These are phyloP conservation scores for Nanger granti DNA, from an alignment of 2,113 vertebrate species.

Conservation along the genomic window DNA sequence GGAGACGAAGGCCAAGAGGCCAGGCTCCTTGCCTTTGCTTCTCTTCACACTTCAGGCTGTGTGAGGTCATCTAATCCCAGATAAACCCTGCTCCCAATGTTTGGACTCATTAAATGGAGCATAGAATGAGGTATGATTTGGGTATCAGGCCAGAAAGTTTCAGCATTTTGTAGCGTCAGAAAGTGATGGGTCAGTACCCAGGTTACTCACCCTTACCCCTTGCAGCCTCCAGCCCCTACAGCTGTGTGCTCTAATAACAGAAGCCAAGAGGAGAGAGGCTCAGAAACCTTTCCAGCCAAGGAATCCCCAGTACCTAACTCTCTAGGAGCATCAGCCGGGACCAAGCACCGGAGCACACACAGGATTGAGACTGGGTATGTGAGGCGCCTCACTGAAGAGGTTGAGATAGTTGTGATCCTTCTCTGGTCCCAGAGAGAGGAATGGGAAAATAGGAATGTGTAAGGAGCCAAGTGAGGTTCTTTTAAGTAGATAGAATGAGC, in stretches of 20 bases:
- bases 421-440: background rate
- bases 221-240: background rate
- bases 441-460: background rate
- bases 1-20: background rate
- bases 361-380: background rate
- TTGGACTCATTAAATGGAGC: background rate
- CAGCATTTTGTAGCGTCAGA: background rate
- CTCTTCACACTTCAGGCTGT: background rate
- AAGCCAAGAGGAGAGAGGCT: background rate
- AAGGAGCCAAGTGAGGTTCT: background rate
- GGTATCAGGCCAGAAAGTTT: background rate
- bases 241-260: background rate
- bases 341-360: background rate
- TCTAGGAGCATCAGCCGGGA: background rate
- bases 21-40: background rate
- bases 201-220: background rate
- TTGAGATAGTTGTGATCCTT: background rate
- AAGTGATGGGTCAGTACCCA: background rate
- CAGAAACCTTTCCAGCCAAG: background rate
- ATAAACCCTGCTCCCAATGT: background rate
- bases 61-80: background rate
- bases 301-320: background rate
- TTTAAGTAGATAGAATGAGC: background rate
- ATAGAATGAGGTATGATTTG: background rate
- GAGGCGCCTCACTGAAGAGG: background rate